Evolutionary conservation across 2,797 vertebrate species (phyloP).

Genomic region (Cottoperca gobio): DNA sequence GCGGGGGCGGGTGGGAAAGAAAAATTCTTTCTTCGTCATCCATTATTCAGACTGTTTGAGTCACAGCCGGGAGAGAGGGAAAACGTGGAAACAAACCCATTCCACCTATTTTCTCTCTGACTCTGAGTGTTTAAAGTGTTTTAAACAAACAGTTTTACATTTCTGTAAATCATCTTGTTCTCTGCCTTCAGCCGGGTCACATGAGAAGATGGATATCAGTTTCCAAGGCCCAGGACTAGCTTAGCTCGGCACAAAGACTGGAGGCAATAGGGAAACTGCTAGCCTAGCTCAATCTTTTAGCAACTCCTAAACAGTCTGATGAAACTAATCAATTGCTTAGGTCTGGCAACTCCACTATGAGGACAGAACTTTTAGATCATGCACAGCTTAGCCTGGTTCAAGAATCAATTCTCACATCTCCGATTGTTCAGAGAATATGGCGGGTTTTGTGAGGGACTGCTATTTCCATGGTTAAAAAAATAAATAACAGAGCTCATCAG

Average conservation of each 20-base stretch:
- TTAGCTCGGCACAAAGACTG: slow-evolving; percentile 9
- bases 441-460: not conserved
- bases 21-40: slow-evolving; percentile 72
- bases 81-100: slow-evolving; percentile 43
- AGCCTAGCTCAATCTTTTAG: not conserved
- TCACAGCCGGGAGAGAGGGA: slow-evolving; percentile 61
- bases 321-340: not conserved
- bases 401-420: not conserved
- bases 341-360: not conserved
- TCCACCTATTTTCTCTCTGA: slow-evolving; percentile 15
- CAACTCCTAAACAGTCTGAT: not conserved
- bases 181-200: slow-evolving; percentile 14
- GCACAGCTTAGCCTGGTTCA: not conserved
- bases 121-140: slow-evolving; percentile 15
- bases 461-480: not conserved
- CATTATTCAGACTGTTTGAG: slow-evolving; percentile 79
- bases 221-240: not conserved
- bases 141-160: slow-evolving; percentile 27
- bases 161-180: slow-evolving; percentile 12
- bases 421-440: not conserved
- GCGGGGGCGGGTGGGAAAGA: slow-evolving; percentile 34
- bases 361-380: not conserved
- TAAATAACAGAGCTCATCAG: not conserved
- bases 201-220: slow-evolving; percentile 7
- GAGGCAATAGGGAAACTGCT: not conserved